A percentile compares a stretch with the other conserved stretches of the same genome.
Evolutionary conservation across 2,888 invertebrate genomes (phyloP).

Genomic region (Prosopocoilus inquinatus): DNA sequence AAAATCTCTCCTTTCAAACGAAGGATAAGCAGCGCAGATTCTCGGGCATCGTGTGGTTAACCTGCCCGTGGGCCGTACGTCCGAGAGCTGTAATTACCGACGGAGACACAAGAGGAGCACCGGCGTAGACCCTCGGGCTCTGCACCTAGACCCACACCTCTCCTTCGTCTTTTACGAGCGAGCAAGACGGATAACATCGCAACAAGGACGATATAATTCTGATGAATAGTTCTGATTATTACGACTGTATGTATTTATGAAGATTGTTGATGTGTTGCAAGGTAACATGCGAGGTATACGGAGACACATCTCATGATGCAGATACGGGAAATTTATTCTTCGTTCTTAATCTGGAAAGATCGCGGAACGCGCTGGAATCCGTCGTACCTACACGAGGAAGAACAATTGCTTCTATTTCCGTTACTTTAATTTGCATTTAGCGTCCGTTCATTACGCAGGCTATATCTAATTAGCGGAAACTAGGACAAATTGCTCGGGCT

Average conservation of each 20-base stretch:
- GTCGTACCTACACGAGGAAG: background rate
- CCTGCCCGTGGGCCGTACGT: constrained; percentile 28
- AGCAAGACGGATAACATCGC: no score
- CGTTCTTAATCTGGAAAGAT: no score
- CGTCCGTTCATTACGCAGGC: background rate
- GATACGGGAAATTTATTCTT: no score
- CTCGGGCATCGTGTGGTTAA: constrained; percentile 25
- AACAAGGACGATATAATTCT: background rate
- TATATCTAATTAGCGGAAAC: background rate
- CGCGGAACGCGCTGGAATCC: background rate
- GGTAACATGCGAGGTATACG: background rate
- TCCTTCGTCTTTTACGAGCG: constrained; percentile 8
- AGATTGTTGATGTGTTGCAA: constrained; percentile 1
- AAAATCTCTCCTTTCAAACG: background rate
- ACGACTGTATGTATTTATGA: background rate
- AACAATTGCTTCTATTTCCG: background rate
- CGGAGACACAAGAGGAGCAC: constrained; percentile 34
- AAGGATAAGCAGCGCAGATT: constrained; percentile 7
- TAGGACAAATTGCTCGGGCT: background rate
- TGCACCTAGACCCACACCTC: constrained; percentile 10
- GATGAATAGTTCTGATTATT: constrained; percentile 3
- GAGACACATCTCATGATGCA: background rate
- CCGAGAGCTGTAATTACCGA: constrained; percentile 33
- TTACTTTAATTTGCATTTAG: constrained; percentile 2
- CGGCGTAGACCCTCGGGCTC: constrained; percentile 18